Conservation (phyloP, 92 coral and sea anemone genomes). For the Chrysogorgia sp. region DNA sequence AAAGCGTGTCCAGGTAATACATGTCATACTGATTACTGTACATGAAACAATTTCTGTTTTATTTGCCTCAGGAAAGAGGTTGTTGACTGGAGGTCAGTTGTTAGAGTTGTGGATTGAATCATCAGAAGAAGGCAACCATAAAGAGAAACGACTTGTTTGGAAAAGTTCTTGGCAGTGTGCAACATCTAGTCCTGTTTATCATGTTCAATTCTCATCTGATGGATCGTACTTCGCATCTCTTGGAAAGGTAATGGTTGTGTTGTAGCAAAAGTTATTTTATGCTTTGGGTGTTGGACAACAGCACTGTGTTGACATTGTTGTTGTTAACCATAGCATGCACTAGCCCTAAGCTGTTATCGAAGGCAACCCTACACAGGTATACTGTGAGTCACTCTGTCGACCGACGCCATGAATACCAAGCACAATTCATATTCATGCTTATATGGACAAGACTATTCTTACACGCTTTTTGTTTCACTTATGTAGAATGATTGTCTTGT, state of each 20-base stretch:
- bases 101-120: constrained; percentile 88
- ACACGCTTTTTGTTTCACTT: not conserved
- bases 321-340: too few species aligned
- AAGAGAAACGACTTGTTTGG: constrained; percentile 64
- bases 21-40: not conserved
- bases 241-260: constrained; percentile 83
- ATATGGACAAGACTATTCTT: too few species aligned
- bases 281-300: not conserved
- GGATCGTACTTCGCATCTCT: constrained; percentile 89
- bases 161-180: constrained; percentile 90
- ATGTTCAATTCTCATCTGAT: constrained; percentile 87
- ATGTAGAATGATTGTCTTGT: constrained; percentile 83
- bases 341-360: too few species aligned
- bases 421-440: too few species aligned
- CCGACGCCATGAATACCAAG: too few species aligned
- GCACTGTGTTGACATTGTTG: too few species aligned
- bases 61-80: constrained; percentile 65
- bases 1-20: too few species aligned
- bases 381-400: too few species aligned
- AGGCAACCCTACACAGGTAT: too few species aligned
- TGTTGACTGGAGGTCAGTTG: constrained; percentile 86
- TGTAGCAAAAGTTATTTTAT: not conserved
- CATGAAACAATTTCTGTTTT: not conserved
- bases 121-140: constrained; percentile 23
- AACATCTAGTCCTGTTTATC: constrained; percentile 82